Evolutionary conservation across 2,888 invertebrate genomes (phyloP), one percentile per base, ranked within the genome.

Genomic region (Lasioglossum figueresi): DNA sequence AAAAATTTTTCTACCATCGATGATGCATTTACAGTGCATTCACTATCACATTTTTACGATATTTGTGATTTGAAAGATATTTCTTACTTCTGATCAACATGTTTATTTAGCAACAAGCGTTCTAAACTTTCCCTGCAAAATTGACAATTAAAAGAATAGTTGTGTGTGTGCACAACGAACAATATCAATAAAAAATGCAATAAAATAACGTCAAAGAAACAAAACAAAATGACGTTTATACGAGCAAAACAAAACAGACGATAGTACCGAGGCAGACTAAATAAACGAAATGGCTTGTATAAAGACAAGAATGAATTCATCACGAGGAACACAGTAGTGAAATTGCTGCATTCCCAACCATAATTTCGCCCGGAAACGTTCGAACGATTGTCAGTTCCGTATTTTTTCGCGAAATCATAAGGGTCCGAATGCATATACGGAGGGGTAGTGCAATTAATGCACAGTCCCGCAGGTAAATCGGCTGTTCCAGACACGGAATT

Each of bases 401-500:
- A 31, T 31, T 63, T 63, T 63, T 63, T 63, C 16, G 5, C 0
- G 31, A 63, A 31, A 31, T 31, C 63, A 31, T 63, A 63, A 63
- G 19, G 16, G 31, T 63, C 31, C 63, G 63, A 63, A 63, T 31
- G 63, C 63, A 59, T 63, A 63, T 31, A 31, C 16, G 16, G 2
- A 31, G 63, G 66, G 19, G 23, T 34, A 3, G 66, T 37, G 37
- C 37, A 34, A 68, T 68, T 37, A 68, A 68, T 68, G 66, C 66
- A 68, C 37, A 34, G 66, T 68, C 66, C 19, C 66, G 66, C 37
- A 31, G 37, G 34, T 37, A 37, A 66, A 52, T 52, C 79, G 56
- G 70, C 31, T 72, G 79, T 72, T 73, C 63, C 27, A 34, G 52
- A 79, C 43, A 68, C 73, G 34, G 27, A 68, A 56, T 66, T 19